Evolutionary conservation across 1,140 invertebrate genomes (phyloP).

Genomic region (Heliothis subflexa): DNA sequence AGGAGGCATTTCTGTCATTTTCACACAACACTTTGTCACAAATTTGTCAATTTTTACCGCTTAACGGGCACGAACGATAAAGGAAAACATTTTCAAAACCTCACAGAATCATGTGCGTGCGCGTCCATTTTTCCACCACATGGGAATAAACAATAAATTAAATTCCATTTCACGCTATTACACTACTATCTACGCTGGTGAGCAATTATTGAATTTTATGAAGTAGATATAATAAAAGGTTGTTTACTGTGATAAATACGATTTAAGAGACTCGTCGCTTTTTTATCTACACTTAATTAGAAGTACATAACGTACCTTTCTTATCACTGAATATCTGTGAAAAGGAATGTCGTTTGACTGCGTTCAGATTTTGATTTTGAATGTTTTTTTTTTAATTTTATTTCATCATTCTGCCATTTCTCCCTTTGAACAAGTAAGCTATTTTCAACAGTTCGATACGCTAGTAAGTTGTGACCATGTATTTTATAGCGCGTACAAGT

Average conservation of each 20-base stretch:
- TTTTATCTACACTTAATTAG: too few species aligned
- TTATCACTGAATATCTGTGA: neutral
- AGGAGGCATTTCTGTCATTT: slow-evolving; percentile 85
- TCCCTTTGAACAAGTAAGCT: too few species aligned
- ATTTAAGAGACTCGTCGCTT: too few species aligned
- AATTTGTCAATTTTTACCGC: slow-evolving; percentile 61
- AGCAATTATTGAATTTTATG: too few species aligned
- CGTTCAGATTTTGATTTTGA: neutral
- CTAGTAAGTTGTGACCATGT: too few species aligned
- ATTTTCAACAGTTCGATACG: too few species aligned
- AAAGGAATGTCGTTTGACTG: slow-evolving; percentile 10
- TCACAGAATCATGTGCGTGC: slow-evolving; percentile 78
- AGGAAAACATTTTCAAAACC: slow-evolving; percentile 77
- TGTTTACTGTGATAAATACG: too few species aligned
- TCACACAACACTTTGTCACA: slow-evolving; percentile 73
- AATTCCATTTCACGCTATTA: slow-evolving; percentile 55
- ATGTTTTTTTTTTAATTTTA: too few species aligned
- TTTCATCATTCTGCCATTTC: too few species aligned
- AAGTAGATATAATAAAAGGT: too few species aligned
- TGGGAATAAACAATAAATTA: slow-evolving; percentile 77
- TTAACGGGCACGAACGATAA: slow-evolving; percentile 65
- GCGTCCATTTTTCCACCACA: slow-evolving; percentile 83
- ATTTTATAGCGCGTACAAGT: too few species aligned
- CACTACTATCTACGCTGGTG: neutral
- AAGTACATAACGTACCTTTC: too few species aligned